Evolutionary conservation across 2,797 vertebrate species (phyloP), one percentile per base, ranked within the genome.

Genomic region (Balearica regulorum): DNA sequence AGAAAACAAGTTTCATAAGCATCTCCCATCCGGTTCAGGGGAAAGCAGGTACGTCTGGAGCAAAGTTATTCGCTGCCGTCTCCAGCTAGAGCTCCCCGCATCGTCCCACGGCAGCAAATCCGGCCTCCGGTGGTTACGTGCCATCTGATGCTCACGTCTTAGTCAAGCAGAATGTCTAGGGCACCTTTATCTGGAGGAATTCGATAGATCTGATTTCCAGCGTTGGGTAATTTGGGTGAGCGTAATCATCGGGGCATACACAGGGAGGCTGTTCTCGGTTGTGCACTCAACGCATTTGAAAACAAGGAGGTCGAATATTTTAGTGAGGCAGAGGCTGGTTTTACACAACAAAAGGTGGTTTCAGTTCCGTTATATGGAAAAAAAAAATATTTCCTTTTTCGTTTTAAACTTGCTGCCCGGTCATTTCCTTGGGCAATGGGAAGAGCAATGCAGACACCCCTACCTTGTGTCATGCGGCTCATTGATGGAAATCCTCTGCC

Each of bases 101-200:
- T 0, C 73, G 28, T 2, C 57, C 57, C 80, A 9, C 0, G 0
- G 79, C 83, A 88, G 29, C 54, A 78, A 19, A 29, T 3, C 26
- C 75, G 9, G 8, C 1, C 66, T 10, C n/a, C 5, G 75, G 26
- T 1, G n/a, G 14, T 9, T 9, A 1, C 2, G 0, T 0, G 10
- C 1, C 48, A 26, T 2, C 64, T 3, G 3, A 2, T 2, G 20
- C 41, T 39, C 58, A 0, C 0, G 9, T 1, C 1, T 1, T 16
- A n/a, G 35, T 7, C 9, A 12, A 29, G 33, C 51, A 31, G 11
- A 31, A 41, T 0, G 2, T 1, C 60, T 5, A 5, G 37, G 22
- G 7, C 9, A 2, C 41, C n/a, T 41, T 18, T 2, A 2, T 0
- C 69, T 3, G 5, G 26, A 44, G 39, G 53, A 57, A 35, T 6